Percentiles rank a stretch among this genome's conserved stretches.
phyloP scores from a whole-genome alignment of 2,113 vertebrate species.

The Ctenodactylus gundi region DNA sequence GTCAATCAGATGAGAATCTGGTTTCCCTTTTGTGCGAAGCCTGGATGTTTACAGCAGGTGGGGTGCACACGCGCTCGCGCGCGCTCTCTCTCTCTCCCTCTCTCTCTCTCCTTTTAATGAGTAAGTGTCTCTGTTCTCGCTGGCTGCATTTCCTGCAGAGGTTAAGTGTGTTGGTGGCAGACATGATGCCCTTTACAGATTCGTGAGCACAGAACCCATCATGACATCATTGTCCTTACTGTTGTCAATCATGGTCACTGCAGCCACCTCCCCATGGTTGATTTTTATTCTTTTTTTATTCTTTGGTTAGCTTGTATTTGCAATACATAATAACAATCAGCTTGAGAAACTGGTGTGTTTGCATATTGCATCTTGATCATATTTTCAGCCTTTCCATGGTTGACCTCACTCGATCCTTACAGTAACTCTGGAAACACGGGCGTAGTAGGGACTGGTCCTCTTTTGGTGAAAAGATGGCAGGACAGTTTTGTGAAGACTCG shows the following conservation, averaged over 20 bases:
- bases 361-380: no score
- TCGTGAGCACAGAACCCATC: not conserved
- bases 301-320: no score
- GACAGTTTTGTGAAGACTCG: accelerated
- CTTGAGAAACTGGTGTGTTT: no score
- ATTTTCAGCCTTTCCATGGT: not conserved
- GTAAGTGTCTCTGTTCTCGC: accelerated
- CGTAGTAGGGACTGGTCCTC: accelerated
- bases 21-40: accelerated
- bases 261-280: accelerated
- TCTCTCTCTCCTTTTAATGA: not conserved
- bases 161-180: not conserved
- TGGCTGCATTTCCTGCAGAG: accelerated
- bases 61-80: no score
- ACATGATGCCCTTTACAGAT: accelerated
- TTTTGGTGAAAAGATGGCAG: not conserved
- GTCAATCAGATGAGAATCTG: not conserved
- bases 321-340: no score
- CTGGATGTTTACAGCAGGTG: accelerated
- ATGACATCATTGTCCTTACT: accelerated
- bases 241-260: accelerated
- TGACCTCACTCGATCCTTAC: not conserved
- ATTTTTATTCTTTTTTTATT: no score
- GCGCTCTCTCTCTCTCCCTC: not conserved
- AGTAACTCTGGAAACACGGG: not conserved